A percentile compares a stretch with the other conserved stretches of the same genome.
phyloP scores from a whole-genome alignment of 2,113 vertebrate genomes.

The Theristicus caerulescens region DNA sequence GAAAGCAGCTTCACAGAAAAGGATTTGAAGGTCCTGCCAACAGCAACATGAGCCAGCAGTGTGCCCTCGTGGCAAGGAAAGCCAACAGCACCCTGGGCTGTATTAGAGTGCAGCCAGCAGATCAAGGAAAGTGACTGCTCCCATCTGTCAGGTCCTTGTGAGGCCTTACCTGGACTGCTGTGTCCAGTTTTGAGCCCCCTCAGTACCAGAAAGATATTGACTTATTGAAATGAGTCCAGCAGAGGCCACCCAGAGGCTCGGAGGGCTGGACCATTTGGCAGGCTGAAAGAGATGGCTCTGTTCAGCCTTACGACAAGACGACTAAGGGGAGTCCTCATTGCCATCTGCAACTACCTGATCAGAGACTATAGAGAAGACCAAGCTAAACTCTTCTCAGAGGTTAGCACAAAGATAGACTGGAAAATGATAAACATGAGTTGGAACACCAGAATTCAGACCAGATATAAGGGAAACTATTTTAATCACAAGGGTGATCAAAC shows the following conservation, averaged over 20 bases:
- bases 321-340: neutral
- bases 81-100: neutral
- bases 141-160: neutral
- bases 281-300: neutral
- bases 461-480: neutral
- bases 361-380: neutral
- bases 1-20: neutral
- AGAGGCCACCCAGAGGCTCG: neutral
- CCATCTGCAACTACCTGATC: neutral
- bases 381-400: neutral
- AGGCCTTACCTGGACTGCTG: neutral
- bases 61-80: neutral
- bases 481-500: neutral
- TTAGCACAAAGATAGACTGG: neutral
- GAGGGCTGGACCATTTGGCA: neutral
- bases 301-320: neutral
- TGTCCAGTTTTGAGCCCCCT: neutral
- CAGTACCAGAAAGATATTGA: neutral
- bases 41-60: neutral
- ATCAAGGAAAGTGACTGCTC: neutral
- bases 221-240: neutral
- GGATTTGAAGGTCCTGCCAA: neutral
- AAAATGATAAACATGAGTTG: neutral
- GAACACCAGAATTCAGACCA: neutral
- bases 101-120: neutral